Evolutionary conservation across 1,140 invertebrate genomes (phyloP), one percentile per base, ranked within the genome.

Genomic region (Cotesia chilonis): DNA sequence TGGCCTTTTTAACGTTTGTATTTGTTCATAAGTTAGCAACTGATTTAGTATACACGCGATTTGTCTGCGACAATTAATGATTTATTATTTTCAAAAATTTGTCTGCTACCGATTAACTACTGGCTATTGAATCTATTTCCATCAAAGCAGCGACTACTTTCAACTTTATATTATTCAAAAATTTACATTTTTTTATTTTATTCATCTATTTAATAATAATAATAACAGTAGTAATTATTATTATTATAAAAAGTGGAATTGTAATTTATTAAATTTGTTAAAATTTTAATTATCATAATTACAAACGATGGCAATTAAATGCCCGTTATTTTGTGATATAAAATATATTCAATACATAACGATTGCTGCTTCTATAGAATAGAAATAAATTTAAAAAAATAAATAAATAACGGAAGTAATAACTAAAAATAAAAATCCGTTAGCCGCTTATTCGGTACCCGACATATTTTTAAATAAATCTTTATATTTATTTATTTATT

Each of bases 1-100:
- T 85, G 79, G 83, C 83, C 82, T 83, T 83, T 81, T 81, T 76
- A 79, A 83, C 81, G 78, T 84, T 84, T 82, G 73, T 82, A 81
- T 83, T 81, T 78, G 76, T 81, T 81, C 78, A 77, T 80, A 80
- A 78, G 10, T 47, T 47, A 47, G 41, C 41, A 47, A 28, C 28
- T 28, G 28, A 70, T 72, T 75, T 77, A 79, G 20, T 35, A 59
- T 20, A 76, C 79, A 77, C 78, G 76, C 69, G 20, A 55, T 47
- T 61, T 5, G 14, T 67, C 17, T 4, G 37, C 54, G 52, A 67
- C 75, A 76, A 55, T 14, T 14, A 14, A 4, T 28, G 28, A 3
- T 28, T 28, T 28, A 28, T 28, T 28, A 28, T 28, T 28, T 28
- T 28, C 1, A 28, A 28, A 28, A 28, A 28, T 28, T 28, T 28